phyloP scores from a whole-genome alignment of 2,113 vertebrate species.

The Nothoprocta pentlandii region DNA sequence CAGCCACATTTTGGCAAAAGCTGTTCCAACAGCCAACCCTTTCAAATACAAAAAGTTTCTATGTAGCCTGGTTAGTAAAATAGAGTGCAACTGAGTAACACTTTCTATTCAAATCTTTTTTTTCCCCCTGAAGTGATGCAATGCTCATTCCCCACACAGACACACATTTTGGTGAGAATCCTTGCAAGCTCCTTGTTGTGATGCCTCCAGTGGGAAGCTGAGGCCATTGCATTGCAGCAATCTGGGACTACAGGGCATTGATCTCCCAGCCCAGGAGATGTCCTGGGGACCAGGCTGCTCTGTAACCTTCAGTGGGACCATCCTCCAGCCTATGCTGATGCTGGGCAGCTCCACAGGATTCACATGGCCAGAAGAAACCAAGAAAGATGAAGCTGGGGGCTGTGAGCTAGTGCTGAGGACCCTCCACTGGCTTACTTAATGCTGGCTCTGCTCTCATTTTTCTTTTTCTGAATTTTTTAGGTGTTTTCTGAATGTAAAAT shows the following conservation, averaged over 20 bases:
- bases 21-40: not conserved
- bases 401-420: not conserved
- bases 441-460: not conserved
- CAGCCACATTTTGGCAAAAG: not conserved
- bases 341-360: not conserved
- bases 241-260: rapidly evolving
- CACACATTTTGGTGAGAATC: rapidly evolving
- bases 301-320: not conserved
- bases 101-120: not conserved
- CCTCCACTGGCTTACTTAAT: not conserved
- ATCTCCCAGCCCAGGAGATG: not conserved
- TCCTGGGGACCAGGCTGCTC: not conserved
- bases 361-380: not conserved
- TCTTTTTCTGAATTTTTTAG: not conserved
- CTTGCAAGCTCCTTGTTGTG: not conserved
- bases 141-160: not conserved
- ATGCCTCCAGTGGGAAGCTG: not conserved
- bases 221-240: not conserved
- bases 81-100: not conserved
- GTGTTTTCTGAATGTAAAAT: not conserved
- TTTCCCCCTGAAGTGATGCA: not conserved
- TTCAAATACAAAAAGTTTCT: not conserved
- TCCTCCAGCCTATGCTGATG: not conserved
- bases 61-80: not conserved
- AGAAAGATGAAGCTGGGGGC: not conserved